These are phyloP conservation scores for Oscheius sp. DNA, from an alignment of 2,888 invertebrate species.

Conservation along the genomic window DNA sequence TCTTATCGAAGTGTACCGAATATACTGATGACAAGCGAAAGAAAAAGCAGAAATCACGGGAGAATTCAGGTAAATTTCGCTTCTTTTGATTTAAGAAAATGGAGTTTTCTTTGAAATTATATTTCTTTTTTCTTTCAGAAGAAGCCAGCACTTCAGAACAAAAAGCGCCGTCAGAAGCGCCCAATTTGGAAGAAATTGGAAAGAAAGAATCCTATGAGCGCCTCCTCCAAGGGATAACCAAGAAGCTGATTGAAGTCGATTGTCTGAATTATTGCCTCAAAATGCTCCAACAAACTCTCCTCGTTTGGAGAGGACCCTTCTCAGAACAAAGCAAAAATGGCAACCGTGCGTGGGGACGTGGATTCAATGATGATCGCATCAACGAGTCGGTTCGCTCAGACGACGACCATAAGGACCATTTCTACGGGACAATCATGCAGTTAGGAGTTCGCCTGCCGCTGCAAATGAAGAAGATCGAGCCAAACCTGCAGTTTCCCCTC, in stretches of 20 bases:
- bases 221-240: conserved; percentile 3
- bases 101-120: not conserved
- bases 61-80: not conserved
- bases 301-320: not conserved
- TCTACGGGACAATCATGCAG: conserved; percentile 4
- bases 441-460: conserved; percentile 14
- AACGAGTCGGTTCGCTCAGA: not conserved
- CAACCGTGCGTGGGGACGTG: not conserved
- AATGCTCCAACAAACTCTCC: not conserved
- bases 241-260: conserved; percentile 1
- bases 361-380: not conserved
- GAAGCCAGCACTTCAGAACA: too few relatives aligned
- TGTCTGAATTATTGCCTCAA: conserved; percentile 8
- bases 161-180: too few relatives aligned
- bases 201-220: conserved; percentile 9
- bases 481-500: not conserved
- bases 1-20: conserved; percentile 24
- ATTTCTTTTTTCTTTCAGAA: not conserved
- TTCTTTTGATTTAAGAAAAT: not conserved
- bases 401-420: not conserved
- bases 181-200: not conserved
- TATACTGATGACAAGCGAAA: conserved; percentile 19
- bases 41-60: not conserved
- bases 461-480: conserved; percentile 30
- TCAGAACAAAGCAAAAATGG: not conserved